These are phyloP conservation scores for Mugil cephalus DNA, from an alignment of 2,113 vertebrate genomes.

Conservation along the genomic window DNA sequence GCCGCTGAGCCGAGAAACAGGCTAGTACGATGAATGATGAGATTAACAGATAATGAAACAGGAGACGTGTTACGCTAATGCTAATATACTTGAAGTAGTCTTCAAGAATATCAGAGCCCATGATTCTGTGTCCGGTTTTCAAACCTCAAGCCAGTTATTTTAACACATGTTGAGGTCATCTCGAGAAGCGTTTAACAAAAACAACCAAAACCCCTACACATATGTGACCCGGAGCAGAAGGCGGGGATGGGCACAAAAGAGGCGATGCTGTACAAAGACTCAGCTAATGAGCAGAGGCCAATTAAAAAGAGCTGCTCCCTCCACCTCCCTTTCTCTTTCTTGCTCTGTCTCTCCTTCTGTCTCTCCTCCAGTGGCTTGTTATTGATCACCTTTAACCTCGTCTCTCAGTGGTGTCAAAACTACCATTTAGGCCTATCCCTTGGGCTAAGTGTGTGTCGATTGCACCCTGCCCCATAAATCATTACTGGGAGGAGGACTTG, in stretches of 20 bases:
- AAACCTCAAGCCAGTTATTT: slow-evolving; percentile 40
- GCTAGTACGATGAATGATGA: slow-evolving; percentile 3
- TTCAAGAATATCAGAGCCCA: slow-evolving; percentile 19
- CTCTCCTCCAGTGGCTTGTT: slow-evolving; percentile 85
- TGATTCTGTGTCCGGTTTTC: slow-evolving; percentile 33
- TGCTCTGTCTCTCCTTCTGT: slow-evolving; percentile 66
- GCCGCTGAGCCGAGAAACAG: slow-evolving; percentile 18
- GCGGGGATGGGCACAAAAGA: slow-evolving; percentile 65
- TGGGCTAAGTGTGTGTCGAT: slow-evolving; percentile 87
- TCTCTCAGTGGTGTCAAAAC: slow-evolving; percentile 91
- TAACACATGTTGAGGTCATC: slow-evolving; percentile 24
- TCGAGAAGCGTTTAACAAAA: slow-evolving; percentile 39
- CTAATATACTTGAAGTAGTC: slow-evolving; percentile 12
- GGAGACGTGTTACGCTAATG: not conserved
- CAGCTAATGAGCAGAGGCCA: slow-evolving; percentile 85
- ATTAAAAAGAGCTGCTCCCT: slow-evolving; percentile 86
- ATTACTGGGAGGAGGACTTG: slow-evolving; percentile 74
- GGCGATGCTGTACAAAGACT: slow-evolving; percentile 78
- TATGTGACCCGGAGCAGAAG: slow-evolving; percentile 46
- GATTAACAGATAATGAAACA: slow-evolving; percentile 4
- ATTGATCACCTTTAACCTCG: slow-evolving; percentile 96
- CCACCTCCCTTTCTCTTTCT: slow-evolving; percentile 44
- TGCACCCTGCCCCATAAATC: slow-evolving; percentile 89
- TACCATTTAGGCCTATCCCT: slow-evolving; percentile 90
- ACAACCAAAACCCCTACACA: slow-evolving; percentile 38